These are phyloP conservation scores for Sycophila sp. DNA, from an alignment of 1,140 invertebrate genomes.

Conservation along the genomic window DNA sequence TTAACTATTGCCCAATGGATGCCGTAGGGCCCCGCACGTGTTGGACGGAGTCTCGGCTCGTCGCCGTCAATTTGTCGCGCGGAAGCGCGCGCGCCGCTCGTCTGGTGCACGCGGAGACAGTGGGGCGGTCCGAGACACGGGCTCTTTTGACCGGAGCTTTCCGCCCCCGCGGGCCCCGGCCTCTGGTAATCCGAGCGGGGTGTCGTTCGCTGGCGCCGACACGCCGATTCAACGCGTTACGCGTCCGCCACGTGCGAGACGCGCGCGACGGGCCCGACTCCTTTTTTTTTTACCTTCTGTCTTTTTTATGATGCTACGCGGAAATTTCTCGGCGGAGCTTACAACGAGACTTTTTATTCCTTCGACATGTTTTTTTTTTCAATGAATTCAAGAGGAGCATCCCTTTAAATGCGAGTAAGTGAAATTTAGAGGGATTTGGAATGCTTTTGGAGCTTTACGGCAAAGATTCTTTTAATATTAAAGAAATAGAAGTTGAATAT, in stretches of 20 bases:
- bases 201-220: conserved; percentile 32
- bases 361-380: too few species aligned
- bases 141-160: background rate
- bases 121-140: background rate
- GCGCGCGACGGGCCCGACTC: background rate
- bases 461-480: too few species aligned
- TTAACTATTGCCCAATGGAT: too few species aligned
- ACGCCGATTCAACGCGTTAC: conserved; percentile 8
- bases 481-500: too few species aligned
- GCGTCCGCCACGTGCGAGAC: background rate
- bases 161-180: background rate
- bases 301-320: background rate
- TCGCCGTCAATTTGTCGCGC: background rate
- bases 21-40: background rate
- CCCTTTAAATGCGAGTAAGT: too few species aligned
- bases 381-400: too few species aligned
- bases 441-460: too few species aligned
- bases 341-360: too few species aligned
- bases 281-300: too few species aligned
- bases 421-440: too few species aligned
- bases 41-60: background rate
- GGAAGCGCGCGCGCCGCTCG: conserved; percentile 23
- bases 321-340: background rate
- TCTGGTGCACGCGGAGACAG: background rate
- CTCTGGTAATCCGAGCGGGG: conserved; percentile 4